Conservation (phyloP, 1,140 invertebrate genomes). For the Hylaeus anthracinus region DNA sequence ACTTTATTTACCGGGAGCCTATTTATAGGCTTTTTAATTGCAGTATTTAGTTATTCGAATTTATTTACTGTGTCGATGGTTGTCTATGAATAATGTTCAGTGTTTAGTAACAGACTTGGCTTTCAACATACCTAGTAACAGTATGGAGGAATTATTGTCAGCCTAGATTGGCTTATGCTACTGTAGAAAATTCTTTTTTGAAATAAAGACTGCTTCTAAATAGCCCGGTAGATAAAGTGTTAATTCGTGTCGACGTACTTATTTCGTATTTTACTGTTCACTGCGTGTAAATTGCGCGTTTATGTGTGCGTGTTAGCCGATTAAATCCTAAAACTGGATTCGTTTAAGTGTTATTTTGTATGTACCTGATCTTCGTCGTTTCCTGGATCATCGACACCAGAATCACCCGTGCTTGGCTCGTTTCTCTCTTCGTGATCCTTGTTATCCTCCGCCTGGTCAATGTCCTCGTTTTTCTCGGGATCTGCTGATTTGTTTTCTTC, state of each 20-base stretch:
- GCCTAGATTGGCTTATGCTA: too few relatives aligned
- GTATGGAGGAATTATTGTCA: too few relatives aligned
- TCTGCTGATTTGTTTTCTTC: conserved; percentile 48
- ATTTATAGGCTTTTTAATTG: too few relatives aligned
- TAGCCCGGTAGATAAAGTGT: too few relatives aligned
- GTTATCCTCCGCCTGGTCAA: conserved; percentile 17
- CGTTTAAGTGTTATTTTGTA: conserved; percentile 35
- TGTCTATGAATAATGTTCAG: too few relatives aligned
- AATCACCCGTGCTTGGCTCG: conserved; percentile 72
- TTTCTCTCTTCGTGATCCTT: conserved; percentile 67
- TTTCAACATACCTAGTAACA: too few relatives aligned
- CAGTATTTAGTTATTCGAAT: too few relatives aligned
- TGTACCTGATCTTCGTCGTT: conserved; percentile 77
- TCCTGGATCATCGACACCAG: conserved; percentile 69
- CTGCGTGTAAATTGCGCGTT: not conserved
- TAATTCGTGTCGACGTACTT: not conserved
- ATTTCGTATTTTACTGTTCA: not conserved
- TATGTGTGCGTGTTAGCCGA: not conserved
- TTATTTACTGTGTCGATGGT: too few relatives aligned
- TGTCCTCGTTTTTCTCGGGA: conserved; percentile 23
- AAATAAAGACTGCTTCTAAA: too few relatives aligned
- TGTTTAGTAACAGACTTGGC: too few relatives aligned
- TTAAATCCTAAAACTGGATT: conserved; percentile 7
- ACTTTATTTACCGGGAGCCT: too few relatives aligned
- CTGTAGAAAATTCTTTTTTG: too few relatives aligned